A percentile compares a stretch with the other conserved stretches of the same genome.
These are phyloP conservation scores for Macaria notata DNA, from an alignment of 2,888 invertebrate species.

Conservation along the genomic window DNA sequence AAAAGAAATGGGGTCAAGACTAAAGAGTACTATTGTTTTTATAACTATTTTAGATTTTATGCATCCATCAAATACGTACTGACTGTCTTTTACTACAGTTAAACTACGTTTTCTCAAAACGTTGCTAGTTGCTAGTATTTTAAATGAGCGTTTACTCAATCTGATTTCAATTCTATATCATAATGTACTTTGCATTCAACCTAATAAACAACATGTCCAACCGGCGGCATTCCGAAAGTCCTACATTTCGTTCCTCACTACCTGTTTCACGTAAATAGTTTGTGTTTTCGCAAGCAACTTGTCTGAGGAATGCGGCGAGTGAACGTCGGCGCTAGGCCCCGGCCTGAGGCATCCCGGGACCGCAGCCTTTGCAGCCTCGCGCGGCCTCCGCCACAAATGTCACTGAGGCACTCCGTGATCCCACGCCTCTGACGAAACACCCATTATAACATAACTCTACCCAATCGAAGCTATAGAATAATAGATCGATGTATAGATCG, in stretches of 20 bases:
- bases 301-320: constrained; percentile 68
- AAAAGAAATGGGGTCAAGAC: constrained; percentile 69
- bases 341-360: constrained; percentile 54
- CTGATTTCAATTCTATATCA: too few relatives aligned
- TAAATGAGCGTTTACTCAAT: too few relatives aligned
- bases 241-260: constrained; percentile 26
- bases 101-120: too few relatives aligned
- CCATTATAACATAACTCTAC: constrained; percentile 26
- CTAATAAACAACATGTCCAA: too few relatives aligned
- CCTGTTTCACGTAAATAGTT: constrained; percentile 38
- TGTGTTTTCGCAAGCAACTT: constrained; percentile 56
- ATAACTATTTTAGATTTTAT: constrained; percentile 22
- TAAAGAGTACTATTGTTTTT: constrained; percentile 51
- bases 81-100: background rate
- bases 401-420: constrained; percentile 65
- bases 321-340: constrained; percentile 59
- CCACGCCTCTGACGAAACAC: constrained; percentile 41
- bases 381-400: constrained; percentile 61
- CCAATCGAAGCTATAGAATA: constrained; percentile 1
- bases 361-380: constrained; percentile 40
- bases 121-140: too few relatives aligned
- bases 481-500: constrained; percentile 35
- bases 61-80: constrained; percentile 30
- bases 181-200: too few relatives aligned
- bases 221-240: constrained; percentile 13